Evolutionary conservation across 2,113 vertebrate genomes (phyloP).

Genomic region (Alexandromys fortis): DNA sequence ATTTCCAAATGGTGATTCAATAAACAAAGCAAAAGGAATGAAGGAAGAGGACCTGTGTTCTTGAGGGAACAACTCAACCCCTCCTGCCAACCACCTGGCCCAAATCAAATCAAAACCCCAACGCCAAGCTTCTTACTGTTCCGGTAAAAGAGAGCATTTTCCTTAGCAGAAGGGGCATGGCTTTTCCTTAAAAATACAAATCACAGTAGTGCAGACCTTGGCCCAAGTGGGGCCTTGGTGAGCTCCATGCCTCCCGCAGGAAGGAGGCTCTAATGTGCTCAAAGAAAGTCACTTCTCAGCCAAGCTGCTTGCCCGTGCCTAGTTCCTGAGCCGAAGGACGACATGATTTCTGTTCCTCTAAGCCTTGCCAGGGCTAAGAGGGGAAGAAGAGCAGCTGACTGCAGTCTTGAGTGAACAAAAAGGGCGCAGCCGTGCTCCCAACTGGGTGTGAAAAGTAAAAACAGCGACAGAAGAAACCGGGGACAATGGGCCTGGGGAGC

Average conservation of each 20-base stretch:
- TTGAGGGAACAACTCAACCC: background rate
- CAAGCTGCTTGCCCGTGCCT: background rate
- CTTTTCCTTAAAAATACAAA: conserved; percentile 22
- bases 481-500: background rate
- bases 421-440: background rate
- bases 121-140: conserved; percentile 62
- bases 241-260: background rate
- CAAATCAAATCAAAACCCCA: conserved; percentile 72
- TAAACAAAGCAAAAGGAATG: background rate
- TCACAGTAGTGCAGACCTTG: background rate
- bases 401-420: background rate
- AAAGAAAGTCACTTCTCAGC: background rate
- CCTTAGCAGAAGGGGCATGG: background rate
- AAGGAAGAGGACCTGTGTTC: conserved; percentile 45
- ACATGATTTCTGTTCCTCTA: background rate
- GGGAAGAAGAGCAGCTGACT: background rate
- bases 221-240: background rate
- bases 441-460: background rate
- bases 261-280: background rate
- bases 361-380: background rate
- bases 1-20: conserved; percentile 58
- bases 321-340: background rate
- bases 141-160: background rate
- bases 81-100: conserved; percentile 54
- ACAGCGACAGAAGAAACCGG: background rate